phyloP scores from a whole-genome alignment of 2,888 invertebrate species.

The Camptogramma bilineatum region DNA sequence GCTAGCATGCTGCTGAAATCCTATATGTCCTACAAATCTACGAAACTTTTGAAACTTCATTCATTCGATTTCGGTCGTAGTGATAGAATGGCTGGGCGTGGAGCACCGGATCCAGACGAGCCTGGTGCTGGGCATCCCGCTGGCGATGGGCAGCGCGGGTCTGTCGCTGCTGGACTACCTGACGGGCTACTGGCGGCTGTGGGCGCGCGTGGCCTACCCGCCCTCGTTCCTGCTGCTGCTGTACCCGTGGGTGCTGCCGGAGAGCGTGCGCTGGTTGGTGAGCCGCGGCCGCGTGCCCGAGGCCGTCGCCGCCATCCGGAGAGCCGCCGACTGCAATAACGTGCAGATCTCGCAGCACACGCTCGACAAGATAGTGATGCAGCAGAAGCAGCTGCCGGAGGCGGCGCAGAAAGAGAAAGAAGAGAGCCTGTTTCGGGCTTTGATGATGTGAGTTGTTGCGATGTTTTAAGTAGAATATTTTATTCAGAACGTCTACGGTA shows the following conservation, averaged over 20 bases:
- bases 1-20: not conserved
- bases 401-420: slow-evolving; percentile 59
- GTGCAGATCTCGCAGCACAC: slow-evolving; percentile 77
- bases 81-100: slow-evolving; percentile 92
- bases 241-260: slow-evolving; percentile 90
- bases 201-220: slow-evolving; percentile 88
- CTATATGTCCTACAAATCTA: not conserved
- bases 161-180: slow-evolving; percentile 89
- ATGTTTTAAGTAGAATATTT: not conserved
- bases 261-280: slow-evolving; percentile 91
- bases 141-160: slow-evolving; percentile 89
- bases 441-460: slow-evolving; percentile 62
- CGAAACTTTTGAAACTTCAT: not conserved
- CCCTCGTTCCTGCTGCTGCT: slow-evolving; percentile 88
- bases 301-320: slow-evolving; percentile 86
- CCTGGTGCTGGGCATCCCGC: slow-evolving; percentile 88
- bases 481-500: not conserved
- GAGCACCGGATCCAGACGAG: slow-evolving; percentile 90
- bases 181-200: slow-evolving; percentile 88
- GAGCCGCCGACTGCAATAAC: slow-evolving; percentile 87
- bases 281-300: slow-evolving; percentile 87
- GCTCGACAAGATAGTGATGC: slow-evolving; percentile 68
- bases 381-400: slow-evolving; percentile 60
- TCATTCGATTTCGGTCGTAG: slow-evolving; percentile 68
- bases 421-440: slow-evolving; percentile 67